A percentile compares a stretch with the other conserved stretches of the same genome.
These are phyloP conservation scores for Coenonympha arcania DNA, from an alignment of 2,888 invertebrate genomes.

Conservation along the genomic window DNA sequence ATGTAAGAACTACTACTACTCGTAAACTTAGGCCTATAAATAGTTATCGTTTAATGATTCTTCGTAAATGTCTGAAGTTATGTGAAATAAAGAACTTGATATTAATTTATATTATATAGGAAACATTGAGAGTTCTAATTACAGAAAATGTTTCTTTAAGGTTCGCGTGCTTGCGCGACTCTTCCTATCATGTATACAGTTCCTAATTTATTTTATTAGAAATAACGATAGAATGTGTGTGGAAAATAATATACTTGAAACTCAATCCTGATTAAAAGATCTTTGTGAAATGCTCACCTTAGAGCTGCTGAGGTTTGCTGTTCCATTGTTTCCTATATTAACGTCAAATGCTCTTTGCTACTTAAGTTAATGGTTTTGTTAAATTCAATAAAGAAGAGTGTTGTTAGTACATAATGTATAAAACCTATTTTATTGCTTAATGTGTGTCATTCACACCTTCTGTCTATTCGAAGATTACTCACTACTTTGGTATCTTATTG, in stretches of 20 bases:
- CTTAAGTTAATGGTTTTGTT: not conserved
- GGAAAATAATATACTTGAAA: conserved; percentile 10
- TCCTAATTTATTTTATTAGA: conserved; percentile 16
- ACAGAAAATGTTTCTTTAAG: conserved; percentile 10
- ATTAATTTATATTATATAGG: no score
- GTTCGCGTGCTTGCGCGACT: conserved; percentile 17
- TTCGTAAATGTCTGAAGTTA: no score
- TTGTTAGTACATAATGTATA: not conserved
- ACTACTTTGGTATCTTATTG: no score
- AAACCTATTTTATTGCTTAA: no score
- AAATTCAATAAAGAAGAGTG: not conserved
- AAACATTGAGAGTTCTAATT: conserved; percentile 13
- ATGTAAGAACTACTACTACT: no score
- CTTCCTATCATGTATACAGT: conserved; percentile 5
- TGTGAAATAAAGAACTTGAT: no score
- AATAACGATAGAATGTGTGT: conserved; percentile 11
- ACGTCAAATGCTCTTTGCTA: not conserved
- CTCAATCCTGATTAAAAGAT: conserved; percentile 11
- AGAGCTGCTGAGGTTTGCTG: not conserved
- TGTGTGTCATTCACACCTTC: no score
- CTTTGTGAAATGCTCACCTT: not conserved
- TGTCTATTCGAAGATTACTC: no score
- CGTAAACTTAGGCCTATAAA: no score
- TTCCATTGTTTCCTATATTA: not conserved
- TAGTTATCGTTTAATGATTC: no score